Conservation (phyloP, 2,888 invertebrate genomes). For the Balanococcus diminutus region DNA sequence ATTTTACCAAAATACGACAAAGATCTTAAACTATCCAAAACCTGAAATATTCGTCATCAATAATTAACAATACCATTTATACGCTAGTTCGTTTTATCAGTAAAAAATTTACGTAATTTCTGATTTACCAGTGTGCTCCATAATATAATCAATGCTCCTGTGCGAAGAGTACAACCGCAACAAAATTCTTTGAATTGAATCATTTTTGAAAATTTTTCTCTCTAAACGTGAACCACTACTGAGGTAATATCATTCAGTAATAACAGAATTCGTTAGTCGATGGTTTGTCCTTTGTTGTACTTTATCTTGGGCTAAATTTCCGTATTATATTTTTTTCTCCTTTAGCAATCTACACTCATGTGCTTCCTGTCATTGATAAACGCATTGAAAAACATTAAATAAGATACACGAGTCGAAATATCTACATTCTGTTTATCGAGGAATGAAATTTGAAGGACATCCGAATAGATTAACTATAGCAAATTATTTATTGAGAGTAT, state of each 20-base stretch:
- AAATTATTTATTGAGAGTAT: too few species aligned
- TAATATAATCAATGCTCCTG: neutral
- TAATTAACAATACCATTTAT: neutral
- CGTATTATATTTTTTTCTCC: too few species aligned
- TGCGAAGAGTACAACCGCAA: neutral
- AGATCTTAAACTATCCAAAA: neutral
- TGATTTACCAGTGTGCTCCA: neutral
- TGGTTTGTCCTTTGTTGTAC: too few species aligned
- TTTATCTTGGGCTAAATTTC: too few species aligned
- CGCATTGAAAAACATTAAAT: too few species aligned
- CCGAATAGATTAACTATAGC: too few species aligned
- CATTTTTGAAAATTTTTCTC: neutral
- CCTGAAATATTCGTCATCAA: neutral
- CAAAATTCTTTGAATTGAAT: neutral
- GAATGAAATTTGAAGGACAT: too few species aligned
- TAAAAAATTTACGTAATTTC: neutral
- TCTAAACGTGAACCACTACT: neutral
- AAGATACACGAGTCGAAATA: too few species aligned
- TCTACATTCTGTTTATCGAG: too few species aligned
- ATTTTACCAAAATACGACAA: neutral
- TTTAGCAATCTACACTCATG: too few species aligned
- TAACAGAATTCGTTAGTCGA: too few species aligned
- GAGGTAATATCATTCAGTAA: neutral
- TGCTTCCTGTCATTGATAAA: too few species aligned
- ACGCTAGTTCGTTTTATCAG: neutral